phyloP scores from a whole-genome alignment of 53 echinoderm and acorn worm genomes.

The Glandiceps talaboti region DNA sequence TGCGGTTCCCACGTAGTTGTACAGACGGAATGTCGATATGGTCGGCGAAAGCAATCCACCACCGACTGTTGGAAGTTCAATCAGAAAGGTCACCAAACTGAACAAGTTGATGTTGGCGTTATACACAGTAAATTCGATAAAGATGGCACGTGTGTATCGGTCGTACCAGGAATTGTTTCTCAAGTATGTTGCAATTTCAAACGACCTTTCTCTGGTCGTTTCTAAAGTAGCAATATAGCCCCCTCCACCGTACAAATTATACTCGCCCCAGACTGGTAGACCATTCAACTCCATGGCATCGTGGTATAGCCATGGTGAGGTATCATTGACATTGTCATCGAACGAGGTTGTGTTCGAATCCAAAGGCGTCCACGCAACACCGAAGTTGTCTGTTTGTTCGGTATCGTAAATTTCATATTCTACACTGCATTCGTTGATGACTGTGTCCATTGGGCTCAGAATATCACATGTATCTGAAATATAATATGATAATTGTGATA shows the following conservation, averaged over 20 bases:
- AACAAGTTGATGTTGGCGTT: slow-evolving; percentile 63
- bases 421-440: slow-evolving; percentile 19
- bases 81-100: slow-evolving; percentile 45
- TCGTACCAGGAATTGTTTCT: slow-evolving; percentile 46
- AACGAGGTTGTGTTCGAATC: slow-evolving; percentile 9
- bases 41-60: slow-evolving; percentile 23
- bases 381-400: slow-evolving; percentile 30
- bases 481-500: too few species aligned
- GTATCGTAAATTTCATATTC: slow-evolving; percentile 28
- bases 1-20: slow-evolving; percentile 35
- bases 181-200: slow-evolving; percentile 22
- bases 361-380: slow-evolving; percentile 27
- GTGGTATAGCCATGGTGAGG: slow-evolving; percentile 38
- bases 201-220: slow-evolving; percentile 18
- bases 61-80: slow-evolving; percentile 37
- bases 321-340: slow-evolving; percentile 12
- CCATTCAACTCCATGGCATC: slow-evolving; percentile 33
- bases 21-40: slow-evolving; percentile 50
- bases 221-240: slow-evolving; percentile 62
- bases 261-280: slow-evolving; percentile 29
- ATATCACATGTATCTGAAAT: slow-evolving; percentile 29
- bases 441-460: slow-evolving; percentile 7
- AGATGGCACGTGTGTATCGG: slow-evolving; percentile 46
- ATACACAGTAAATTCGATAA: slow-evolving; percentile 59
- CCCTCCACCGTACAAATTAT: slow-evolving; percentile 40